Percentiles rank a stretch among this genome's conserved stretches.
These are phyloP conservation scores for Mustela nigripes DNA, from an alignment of 2,113 vertebrate genomes.

Conservation along the genomic window DNA sequence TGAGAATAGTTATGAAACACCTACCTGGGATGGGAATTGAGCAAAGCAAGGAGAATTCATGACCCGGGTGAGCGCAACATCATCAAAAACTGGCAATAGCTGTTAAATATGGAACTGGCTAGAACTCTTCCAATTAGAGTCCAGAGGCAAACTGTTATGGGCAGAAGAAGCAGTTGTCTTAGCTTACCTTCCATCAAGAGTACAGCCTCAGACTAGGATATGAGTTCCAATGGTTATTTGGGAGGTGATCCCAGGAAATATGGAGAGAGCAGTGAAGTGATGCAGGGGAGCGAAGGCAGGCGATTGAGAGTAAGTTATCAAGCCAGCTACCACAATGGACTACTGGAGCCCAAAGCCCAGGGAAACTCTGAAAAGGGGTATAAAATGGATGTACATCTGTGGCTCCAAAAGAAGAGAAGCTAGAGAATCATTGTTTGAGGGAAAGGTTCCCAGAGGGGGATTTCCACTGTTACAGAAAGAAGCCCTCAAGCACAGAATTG, in stretches of 20 bases:
- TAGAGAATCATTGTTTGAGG: background rate
- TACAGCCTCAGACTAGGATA: background rate
- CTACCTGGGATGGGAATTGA: background rate
- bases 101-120: background rate
- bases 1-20: constrained; percentile 15
- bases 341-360: background rate
- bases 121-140: background rate
- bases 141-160: background rate
- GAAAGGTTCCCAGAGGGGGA: background rate
- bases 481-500: background rate
- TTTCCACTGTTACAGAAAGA: background rate
- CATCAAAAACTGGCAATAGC: constrained; percentile 13
- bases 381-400: background rate
- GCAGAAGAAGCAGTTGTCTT: background rate
- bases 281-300: background rate
- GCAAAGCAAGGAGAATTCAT: background rate
- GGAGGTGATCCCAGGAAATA: background rate
- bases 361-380: background rate
- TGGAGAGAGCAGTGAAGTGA: background rate
- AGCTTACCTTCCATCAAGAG: background rate
- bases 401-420: background rate
- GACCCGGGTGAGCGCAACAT: background rate
- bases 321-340: background rate
- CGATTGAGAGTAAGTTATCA: background rate
- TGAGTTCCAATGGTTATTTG: background rate